phyloP scores from a whole-genome alignment of 2,888 invertebrate genomes.

The Tipula unca region DNA sequence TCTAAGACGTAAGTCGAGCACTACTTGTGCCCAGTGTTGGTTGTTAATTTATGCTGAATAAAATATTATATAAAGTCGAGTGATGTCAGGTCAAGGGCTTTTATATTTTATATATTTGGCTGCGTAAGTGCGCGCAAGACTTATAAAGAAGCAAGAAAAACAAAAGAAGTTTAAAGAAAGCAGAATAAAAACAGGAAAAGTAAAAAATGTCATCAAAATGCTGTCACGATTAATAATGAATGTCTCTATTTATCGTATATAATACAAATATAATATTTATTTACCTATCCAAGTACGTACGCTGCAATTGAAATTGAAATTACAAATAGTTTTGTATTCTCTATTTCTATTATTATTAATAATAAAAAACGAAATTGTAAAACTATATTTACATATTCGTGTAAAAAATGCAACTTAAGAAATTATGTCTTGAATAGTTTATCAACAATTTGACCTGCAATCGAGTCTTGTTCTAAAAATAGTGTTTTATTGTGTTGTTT shows the following conservation, averaged over 20 bases:
- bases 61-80: neutral
- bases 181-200: neutral
- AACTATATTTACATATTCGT: no score
- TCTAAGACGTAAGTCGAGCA: no score
- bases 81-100: neutral
- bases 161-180: neutral
- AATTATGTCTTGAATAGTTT: neutral
- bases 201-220: neutral
- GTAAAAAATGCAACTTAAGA: neutral
- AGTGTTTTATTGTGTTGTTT: neutral
- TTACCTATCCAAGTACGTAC: neutral
- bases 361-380: neutral
- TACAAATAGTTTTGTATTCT: neutral
- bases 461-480: neutral
- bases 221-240: neutral
- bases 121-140: neutral
- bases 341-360: neutral
- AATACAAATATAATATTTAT: neutral
- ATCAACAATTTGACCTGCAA: neutral
- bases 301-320: neutral
- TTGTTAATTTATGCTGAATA: neutral
- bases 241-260: neutral
- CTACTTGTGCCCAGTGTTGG: no score
- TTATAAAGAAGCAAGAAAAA: neutral
- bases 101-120: neutral